Base-by-base conservation (phyloP, 2,888 invertebrate genomes). In the Trichogramma evanescens region DNA sequence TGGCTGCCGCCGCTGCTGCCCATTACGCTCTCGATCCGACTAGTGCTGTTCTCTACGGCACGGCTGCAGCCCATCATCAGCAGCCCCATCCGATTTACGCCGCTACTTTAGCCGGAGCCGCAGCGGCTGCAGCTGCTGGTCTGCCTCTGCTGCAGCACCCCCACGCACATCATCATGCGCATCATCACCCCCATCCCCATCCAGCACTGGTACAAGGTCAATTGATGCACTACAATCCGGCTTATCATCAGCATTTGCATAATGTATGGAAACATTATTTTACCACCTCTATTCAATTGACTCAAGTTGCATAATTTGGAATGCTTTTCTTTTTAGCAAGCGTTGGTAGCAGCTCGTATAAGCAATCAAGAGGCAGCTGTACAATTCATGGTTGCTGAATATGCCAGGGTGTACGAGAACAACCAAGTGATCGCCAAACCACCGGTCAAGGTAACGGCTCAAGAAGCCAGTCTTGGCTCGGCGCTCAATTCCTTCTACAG, bases 401-500 rank as follows among this genome's bases (percentile, higher is more conserved):
- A 76, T 49, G 68, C 74, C 7, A 69, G 73, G 6, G 68, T 76
- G 6, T 77, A 76, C 54, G 71, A 73, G 38, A 76, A 71, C 49
- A 75, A 70, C 48, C 76, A 76, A 61, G 75, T 77, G 9, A 78
- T 78, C 40, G 74, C 76, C 3, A 77, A 77, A 42, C 78, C 78
- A 4, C 77, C 78, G 2, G 68, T 77, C 1, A 78, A 77, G 58
- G 70, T 69, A 51, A 26, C 26, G 26, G 70, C 72, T 4, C 69
- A 67, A 6, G 74, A 75, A 48, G 68, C 73, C 10, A 72, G 77
- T 8, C 69, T 82, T 8, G 79, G 75, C n/a, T 79, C 80, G 0
- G 84, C 81, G 9, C 72, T 85, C 56, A 82, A 82, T 72, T 83
- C 83, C 3, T 85, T 85, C 73, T 85, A 85, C 72, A 84, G 80